Conservation (phyloP, 2,888 invertebrate genomes). For the Endomychus coccineus region DNA sequence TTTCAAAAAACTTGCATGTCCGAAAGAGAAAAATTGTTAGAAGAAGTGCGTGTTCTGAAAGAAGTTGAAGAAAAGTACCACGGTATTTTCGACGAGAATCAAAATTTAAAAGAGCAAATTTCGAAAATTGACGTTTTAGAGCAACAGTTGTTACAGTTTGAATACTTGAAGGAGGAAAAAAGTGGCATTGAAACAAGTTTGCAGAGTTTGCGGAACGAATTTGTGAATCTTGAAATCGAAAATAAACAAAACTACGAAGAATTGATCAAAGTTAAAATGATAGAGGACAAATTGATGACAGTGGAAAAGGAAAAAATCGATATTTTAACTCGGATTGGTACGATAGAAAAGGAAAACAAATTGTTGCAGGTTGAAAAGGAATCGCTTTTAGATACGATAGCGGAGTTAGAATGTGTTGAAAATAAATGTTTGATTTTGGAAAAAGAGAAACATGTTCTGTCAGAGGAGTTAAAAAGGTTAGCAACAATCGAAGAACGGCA, state of each 20-base stretch:
- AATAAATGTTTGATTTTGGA: no score
- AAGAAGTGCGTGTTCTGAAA: slow-evolving; percentile 11
- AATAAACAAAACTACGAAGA: slow-evolving; percentile 3
- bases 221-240: not conserved
- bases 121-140: slow-evolving; percentile 16
- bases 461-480: no score
- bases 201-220: slow-evolving; percentile 6
- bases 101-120: slow-evolving; percentile 23
- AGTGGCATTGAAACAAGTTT: slow-evolving; percentile 4
- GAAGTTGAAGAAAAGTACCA: slow-evolving; percentile 12
- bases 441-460: no score
- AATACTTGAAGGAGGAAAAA: slow-evolving; percentile 15
- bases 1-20: slow-evolving; percentile 11
- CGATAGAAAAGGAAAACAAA: no score
- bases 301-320: not conserved
- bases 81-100: slow-evolving; percentile 18
- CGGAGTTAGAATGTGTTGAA: no score
- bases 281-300: not conserved
- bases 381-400: no score
- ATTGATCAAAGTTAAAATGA: not conserved
- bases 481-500: no score
- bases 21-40: slow-evolving; percentile 12
- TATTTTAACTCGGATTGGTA: no score
- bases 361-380: no score
- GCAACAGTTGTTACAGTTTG: slow-evolving; percentile 5